Evolutionary conservation across 2,888 invertebrate genomes (phyloP).

Genomic region (Lycocerus yunnanus): DNA sequence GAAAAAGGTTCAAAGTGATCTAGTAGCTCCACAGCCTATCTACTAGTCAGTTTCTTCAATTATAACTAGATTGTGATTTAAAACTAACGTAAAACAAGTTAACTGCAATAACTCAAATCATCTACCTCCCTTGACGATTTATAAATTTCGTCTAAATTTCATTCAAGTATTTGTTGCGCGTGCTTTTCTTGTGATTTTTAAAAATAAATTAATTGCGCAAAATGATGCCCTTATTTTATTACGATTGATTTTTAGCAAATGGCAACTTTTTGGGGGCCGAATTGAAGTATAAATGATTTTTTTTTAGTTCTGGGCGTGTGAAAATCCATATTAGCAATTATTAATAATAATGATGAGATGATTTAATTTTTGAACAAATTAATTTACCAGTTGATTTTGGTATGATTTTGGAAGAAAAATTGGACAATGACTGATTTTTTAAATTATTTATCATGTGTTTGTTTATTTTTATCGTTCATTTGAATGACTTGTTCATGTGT

Average conservation of each 20-base stretch:
- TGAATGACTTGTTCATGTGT: background rate
- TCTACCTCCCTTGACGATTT: too few species aligned
- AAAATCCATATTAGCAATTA: constrained; percentile 7
- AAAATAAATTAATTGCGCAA: background rate
- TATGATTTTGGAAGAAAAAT: background rate
- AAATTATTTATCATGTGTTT: constrained; percentile 9
- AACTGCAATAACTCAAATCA: too few species aligned
- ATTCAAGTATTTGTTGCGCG: background rate
- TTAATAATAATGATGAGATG: constrained; percentile 4
- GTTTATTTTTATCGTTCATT: background rate
- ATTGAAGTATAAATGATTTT: constrained; percentile 21
- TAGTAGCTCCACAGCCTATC: too few species aligned
- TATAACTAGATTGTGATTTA: too few species aligned
- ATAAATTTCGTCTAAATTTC: background rate
- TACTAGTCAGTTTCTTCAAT: too few species aligned
- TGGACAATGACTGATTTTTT: background rate
- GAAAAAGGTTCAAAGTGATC: too few species aligned
- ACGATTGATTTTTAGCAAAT: background rate
- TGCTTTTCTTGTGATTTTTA: background rate
- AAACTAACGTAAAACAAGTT: too few species aligned
- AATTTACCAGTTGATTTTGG: background rate
- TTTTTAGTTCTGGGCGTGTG: constrained; percentile 24
- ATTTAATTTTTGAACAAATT: background rate
- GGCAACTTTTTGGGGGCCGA: background rate
- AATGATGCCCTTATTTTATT: background rate